Base-by-base conservation (phyloP, 2,888 invertebrate genomes). In the Lordiphosa fenestrarum region DNA sequence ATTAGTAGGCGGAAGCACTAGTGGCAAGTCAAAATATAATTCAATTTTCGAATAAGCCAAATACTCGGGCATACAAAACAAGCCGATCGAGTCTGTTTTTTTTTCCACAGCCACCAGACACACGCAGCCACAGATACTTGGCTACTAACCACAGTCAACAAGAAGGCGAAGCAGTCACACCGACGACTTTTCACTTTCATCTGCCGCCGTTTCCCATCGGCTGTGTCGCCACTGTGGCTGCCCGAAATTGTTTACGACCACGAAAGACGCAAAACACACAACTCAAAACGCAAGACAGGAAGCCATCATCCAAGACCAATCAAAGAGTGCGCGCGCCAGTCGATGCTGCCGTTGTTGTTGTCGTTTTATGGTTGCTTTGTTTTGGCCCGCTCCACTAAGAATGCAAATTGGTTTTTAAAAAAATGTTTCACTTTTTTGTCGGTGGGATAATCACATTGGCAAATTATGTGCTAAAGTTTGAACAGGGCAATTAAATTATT, bases 1-100 rank as follows among this genome's bases (percentile, higher is more conserved):
- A 80, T 80, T 80, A 64, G 46, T 33, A 36, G 68, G 55, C 73
- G 70, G 73, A 78, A 72, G 80, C 64, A 52, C 64, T 54, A 58
- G 66, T 48, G 59, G 65, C 69, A 66, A 69, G 73, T 53, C 60
- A 56, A 56, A 61, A 72, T 70, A 67, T 80, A 80, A 80, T 80
- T 67, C 71, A 71, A 80, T 73, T 60, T 60, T 57, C 63, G 62
- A 67, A 63, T 57, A 52, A 61, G 51, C 53, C 44, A 35, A 30
- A 51, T 19, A 35, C 37, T 21, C 6, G 25, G n/a, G 12, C 3
- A 42, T 12, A 15, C 4, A 42, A 42, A 30, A 25, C 25, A 30
- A 10, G 1, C 44, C 21, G 35, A 33, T 23, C 37, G 30, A 33
- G 30, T 12, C 7, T 10, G 42, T 37, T 30, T 9, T 25, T 57